Evolutionary conservation across 2,888 invertebrate species (phyloP).

Genomic region (Phytoseiulus persimilis): DNA sequence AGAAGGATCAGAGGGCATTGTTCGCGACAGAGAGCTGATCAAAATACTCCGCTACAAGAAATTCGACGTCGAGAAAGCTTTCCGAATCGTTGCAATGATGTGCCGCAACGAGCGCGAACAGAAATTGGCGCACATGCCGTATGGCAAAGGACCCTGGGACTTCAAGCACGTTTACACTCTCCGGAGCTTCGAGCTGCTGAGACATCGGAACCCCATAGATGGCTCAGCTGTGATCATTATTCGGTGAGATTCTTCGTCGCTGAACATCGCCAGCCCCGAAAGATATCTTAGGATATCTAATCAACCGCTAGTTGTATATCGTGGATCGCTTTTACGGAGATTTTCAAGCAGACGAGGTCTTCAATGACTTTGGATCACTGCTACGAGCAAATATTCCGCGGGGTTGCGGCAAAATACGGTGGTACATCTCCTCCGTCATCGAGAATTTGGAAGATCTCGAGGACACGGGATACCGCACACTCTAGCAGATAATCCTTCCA

Average conservation of each 20-base stretch:
- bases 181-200: constrained; percentile 14
- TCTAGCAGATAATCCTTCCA: too few relatives aligned
- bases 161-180: constrained; percentile 7
- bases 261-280: too few relatives aligned
- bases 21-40: neutral
- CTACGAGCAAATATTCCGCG: too few relatives aligned
- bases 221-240: constrained; percentile 11
- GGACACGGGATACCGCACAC: too few relatives aligned
- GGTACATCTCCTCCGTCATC: too few relatives aligned
- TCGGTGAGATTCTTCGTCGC: neutral
- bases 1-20: neutral
- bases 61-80: neutral
- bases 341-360: too few relatives aligned
- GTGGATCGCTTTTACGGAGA: neutral
- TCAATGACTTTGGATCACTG: too few relatives aligned
- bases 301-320: too few relatives aligned
- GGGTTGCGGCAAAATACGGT: too few relatives aligned
- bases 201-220: neutral
- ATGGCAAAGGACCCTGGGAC: neutral
- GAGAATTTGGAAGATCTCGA: too few relatives aligned
- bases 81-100: neutral
- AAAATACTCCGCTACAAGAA: constrained; percentile 20
- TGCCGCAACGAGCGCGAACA: neutral
- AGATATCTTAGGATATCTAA: too few relatives aligned
- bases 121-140: neutral